Evolutionary conservation across 2,888 invertebrate genomes (phyloP).

Genomic region (Abrostola tripartita): DNA sequence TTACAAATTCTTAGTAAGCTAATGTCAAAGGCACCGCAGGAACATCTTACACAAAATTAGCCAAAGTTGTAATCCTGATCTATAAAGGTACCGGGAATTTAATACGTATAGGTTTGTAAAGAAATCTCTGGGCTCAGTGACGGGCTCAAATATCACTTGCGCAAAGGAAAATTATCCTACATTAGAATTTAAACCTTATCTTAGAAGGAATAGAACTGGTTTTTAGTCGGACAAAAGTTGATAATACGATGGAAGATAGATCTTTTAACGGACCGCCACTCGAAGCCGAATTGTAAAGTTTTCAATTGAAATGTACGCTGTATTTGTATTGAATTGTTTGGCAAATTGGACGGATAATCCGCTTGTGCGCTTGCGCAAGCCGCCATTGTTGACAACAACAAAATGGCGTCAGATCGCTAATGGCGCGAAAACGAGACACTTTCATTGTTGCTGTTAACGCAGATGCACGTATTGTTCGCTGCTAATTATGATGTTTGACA

Average conservation of each 20-base stretch:
- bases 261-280: slow-evolving; percentile 66
- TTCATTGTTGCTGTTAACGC: slow-evolving; percentile 51
- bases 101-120: slow-evolving; percentile 57
- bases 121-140: slow-evolving; percentile 63
- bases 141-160: slow-evolving; percentile 67
- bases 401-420: slow-evolving; percentile 64
- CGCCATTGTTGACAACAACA: slow-evolving; percentile 63
- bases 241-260: slow-evolving; percentile 34
- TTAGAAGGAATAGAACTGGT: slow-evolving; percentile 24
- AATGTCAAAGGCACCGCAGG: slow-evolving; percentile 41
- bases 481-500: slow-evolving; percentile 39
- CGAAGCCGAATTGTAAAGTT: slow-evolving; percentile 73
- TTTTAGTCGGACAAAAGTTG: slow-evolving; percentile 15
- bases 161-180: slow-evolving; percentile 29
- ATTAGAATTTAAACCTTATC: slow-evolving; percentile 34
- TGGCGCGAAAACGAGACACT: slow-evolving; percentile 67
- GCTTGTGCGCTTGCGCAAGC: slow-evolving; percentile 68
- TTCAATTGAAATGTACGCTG: slow-evolving; percentile 59
- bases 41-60: slow-evolving; percentile 61
- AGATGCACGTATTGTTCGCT: slow-evolving; percentile 42
- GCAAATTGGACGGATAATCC: slow-evolving; percentile 79
- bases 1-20: slow-evolving; percentile 39
- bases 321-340: slow-evolving; percentile 71
- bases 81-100: slow-evolving; percentile 61
- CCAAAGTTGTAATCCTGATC: slow-evolving; percentile 57